phyloP scores from a whole-genome alignment of 1,140 invertebrate species.

The Pachypeltis micranthus region DNA sequence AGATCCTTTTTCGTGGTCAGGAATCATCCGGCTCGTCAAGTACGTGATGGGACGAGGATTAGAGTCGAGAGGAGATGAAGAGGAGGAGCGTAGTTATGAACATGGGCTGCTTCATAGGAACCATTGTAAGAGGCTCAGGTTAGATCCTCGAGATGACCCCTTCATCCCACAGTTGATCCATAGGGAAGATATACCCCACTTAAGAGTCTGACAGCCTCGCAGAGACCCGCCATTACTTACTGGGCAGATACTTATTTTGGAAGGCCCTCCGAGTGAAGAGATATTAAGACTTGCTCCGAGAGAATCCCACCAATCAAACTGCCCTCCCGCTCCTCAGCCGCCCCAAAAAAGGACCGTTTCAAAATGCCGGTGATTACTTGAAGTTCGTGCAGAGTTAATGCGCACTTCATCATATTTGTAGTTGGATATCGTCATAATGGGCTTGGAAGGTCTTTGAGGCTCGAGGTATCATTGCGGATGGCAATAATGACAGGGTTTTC shows the following conservation, averaged over 20 bases:
- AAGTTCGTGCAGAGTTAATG: neutral
- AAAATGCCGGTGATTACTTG: neutral
- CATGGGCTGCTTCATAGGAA: no score
- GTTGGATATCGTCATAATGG: neutral
- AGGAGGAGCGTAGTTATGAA: no score
- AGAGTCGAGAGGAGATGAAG: neutral
- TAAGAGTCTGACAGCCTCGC: neutral
- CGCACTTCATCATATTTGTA: neutral
- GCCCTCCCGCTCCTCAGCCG: neutral
- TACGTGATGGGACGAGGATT: neutral
- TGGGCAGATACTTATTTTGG: neutral
- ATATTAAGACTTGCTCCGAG: neutral
- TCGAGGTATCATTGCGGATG: neutral
- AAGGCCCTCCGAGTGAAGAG: neutral
- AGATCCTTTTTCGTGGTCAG: no score
- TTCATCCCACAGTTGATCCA: neutral
- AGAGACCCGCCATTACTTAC: neutral
- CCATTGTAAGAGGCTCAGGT: neutral
- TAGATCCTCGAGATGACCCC: neutral
- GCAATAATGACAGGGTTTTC: neutral
- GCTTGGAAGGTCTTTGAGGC: neutral
- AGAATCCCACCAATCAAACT: neutral
- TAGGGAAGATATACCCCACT: neutral
- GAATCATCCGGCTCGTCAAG: neutral
- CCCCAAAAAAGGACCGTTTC: neutral